Conservation (phyloP, 2,888 invertebrate species). For the Lissocephala sabroskyi region DNA sequence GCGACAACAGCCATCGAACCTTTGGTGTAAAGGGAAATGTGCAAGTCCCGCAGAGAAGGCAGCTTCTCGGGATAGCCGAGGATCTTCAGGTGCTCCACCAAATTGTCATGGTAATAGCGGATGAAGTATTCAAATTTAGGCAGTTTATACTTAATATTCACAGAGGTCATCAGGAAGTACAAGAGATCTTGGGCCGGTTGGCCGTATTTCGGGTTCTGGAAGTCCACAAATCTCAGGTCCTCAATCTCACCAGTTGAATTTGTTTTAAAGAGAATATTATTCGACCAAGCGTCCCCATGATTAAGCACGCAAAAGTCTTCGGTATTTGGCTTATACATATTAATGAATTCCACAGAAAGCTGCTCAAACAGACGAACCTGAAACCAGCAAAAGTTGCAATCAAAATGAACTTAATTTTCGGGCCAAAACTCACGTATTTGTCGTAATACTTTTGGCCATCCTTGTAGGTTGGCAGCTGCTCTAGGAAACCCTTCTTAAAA, state of each 20-base stretch:
- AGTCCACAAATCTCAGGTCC: conserved; percentile 64
- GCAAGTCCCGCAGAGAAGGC: conserved; percentile 53
- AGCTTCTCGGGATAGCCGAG: conserved; percentile 49
- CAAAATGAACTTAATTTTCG: too few relatives aligned
- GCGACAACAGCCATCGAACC: conserved; percentile 42
- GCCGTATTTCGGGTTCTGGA: conserved; percentile 57
- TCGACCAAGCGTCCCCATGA: conserved; percentile 66
- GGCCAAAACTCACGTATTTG: conserved; percentile 54
- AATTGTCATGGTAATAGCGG: conserved; percentile 60
- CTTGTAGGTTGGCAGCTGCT: conserved; percentile 29
- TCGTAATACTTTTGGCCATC: conserved; percentile 36
- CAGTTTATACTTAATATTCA: conserved; percentile 58
- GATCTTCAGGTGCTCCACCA: conserved; percentile 50
- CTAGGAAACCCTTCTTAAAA: conserved; percentile 18
- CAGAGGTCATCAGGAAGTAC: conserved; percentile 64
- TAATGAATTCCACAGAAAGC: conserved; percentile 15
- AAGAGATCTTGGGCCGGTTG: conserved; percentile 57
- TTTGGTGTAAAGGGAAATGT: conserved; percentile 45
- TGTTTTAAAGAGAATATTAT: conserved; percentile 63
- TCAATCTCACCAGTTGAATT: conserved; percentile 36
- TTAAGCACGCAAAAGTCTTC: conserved; percentile 52
- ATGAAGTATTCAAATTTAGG: conserved; percentile 63
- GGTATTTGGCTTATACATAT: conserved; percentile 14
- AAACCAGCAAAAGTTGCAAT: too few relatives aligned
- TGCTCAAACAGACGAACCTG: conserved; percentile 34